Evolutionary conservation across 2,888 invertebrate species (phyloP), one percentile per base, ranked within the genome.

Genomic region (Amphipoea oculea): DNA sequence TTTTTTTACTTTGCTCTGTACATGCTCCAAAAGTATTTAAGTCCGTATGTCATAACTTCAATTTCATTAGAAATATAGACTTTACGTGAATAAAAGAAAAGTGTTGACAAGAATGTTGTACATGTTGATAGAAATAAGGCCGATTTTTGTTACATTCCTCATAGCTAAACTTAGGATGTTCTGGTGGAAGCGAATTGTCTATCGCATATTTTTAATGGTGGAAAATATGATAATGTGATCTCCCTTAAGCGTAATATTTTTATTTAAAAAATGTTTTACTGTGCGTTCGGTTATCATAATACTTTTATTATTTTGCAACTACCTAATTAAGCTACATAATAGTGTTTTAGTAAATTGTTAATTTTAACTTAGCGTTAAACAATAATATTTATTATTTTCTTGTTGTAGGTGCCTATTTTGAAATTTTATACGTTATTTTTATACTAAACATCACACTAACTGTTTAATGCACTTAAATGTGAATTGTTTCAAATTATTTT

Each of bases 331-430:
- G 81, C 87, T 91, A 87, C 89, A 85, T 88, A 84, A 91, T 91
- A 93, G 91, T 92, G 90, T 92, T 92, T 91, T 91, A 90, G 91
- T 88, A 89, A 90, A 89, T 89, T 90, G 88, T 91, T 92, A 90
- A 89, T 89, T 90, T 89, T 89, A 89, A 85, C 73, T 85, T 79
- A 87, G 74, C 20, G 40, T 83, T 82, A 78, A 74, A 85, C 60
- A 63, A 74, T 79, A 68, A 83, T 88, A 88, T 88, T 86, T 86
- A 89, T 86, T 87, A 84, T 78, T 76, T 86, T 70, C 70, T 86
- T 77, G 74, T 89, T 90, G 85, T 92, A 93, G 93, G 93, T 94
- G 94, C 91, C 90, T 94, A 91, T 93, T 93, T 92, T 91, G 86
- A 85, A 89, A 86, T 88, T 92, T 90, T 90, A 80, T 83, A 83